These are phyloP conservation scores for Acrobasis suavella DNA, from an alignment of 2,888 invertebrate genomes.

Conservation along the genomic window DNA sequence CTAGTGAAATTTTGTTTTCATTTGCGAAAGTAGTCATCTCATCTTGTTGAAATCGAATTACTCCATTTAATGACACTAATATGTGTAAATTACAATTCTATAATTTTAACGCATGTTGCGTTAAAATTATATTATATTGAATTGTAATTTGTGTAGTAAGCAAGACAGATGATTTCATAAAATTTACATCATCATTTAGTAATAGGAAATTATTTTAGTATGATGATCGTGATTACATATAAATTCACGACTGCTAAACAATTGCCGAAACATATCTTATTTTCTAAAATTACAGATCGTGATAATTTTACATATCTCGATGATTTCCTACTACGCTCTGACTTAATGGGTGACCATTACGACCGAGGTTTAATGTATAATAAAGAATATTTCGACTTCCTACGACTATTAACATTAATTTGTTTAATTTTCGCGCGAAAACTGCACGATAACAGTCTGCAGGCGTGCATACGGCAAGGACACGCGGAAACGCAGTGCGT, in stretches of 20 bases:
- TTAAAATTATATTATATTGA: too few relatives aligned
- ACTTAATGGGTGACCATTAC: constrained; percentile 11
- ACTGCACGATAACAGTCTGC: constrained; percentile 29
- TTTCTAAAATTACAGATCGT: not conserved
- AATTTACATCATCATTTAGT: too few relatives aligned
- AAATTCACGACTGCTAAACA: not conserved
- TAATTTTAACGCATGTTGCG: too few relatives aligned
- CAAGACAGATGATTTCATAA: too few relatives aligned
- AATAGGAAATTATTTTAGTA: not conserved
- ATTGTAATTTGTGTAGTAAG: too few relatives aligned
- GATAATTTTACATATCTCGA: constrained; percentile 3
- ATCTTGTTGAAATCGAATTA: too few relatives aligned
- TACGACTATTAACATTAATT: constrained; percentile 10
- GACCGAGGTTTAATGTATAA: constrained; percentile 26
- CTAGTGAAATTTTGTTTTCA: too few relatives aligned
- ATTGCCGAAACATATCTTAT: not conserved
- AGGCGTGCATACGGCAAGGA: constrained; percentile 47
- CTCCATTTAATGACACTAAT: too few relatives aligned
- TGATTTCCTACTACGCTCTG: constrained; percentile 3
- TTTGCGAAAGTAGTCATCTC: too few relatives aligned
- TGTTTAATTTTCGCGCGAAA: constrained; percentile 31
- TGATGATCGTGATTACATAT: not conserved
- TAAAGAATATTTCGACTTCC: constrained; percentile 24
- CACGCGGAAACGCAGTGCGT: constrained; percentile 25
- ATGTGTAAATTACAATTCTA: too few relatives aligned